These are phyloP conservation scores for Platycnemis pennipes DNA, from an alignment of 2,888 invertebrate genomes.

Conservation along the genomic window DNA sequence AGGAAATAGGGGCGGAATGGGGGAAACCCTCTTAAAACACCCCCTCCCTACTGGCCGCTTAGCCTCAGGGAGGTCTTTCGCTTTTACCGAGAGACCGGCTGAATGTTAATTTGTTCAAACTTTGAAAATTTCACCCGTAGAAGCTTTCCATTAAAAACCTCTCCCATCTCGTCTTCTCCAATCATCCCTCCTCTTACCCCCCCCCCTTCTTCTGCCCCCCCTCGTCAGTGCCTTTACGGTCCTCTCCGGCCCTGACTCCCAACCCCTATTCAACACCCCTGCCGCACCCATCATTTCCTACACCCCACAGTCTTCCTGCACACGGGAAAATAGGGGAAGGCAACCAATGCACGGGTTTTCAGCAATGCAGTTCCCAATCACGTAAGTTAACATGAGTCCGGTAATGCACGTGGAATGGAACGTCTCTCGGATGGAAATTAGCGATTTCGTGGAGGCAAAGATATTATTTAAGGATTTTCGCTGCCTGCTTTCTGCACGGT, in stretches of 20 bases:
- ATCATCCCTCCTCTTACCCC: slow-evolving; percentile 18
- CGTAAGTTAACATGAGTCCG: too few species aligned
- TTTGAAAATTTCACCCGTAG: slow-evolving; percentile 67
- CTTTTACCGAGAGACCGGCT: slow-evolving; percentile 62
- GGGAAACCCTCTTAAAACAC: background rate
- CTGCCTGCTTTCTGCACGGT: too few species aligned
- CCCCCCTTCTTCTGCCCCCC: background rate
- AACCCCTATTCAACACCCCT: background rate
- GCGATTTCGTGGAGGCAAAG: too few species aligned
- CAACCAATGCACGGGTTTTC: background rate
- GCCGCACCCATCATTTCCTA: background rate
- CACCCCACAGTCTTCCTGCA: background rate
- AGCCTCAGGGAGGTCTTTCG: slow-evolving; percentile 63
- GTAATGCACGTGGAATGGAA: too few species aligned
- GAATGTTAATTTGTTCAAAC: slow-evolving; percentile 68
- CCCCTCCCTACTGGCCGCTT: background rate
- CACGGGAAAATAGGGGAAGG: background rate
- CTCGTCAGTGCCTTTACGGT: background rate
- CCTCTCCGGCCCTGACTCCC: background rate
- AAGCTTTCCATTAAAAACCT: slow-evolving; percentile 65
- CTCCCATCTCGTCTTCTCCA: slow-evolving; percentile 62
- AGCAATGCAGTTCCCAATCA: too few species aligned
- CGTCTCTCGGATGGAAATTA: too few species aligned
- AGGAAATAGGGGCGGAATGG: background rate
- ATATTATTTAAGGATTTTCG: too few species aligned